Conservation (phyloP, 2,113 vertebrate genomes). For the Peromyscus californicus region DNA sequence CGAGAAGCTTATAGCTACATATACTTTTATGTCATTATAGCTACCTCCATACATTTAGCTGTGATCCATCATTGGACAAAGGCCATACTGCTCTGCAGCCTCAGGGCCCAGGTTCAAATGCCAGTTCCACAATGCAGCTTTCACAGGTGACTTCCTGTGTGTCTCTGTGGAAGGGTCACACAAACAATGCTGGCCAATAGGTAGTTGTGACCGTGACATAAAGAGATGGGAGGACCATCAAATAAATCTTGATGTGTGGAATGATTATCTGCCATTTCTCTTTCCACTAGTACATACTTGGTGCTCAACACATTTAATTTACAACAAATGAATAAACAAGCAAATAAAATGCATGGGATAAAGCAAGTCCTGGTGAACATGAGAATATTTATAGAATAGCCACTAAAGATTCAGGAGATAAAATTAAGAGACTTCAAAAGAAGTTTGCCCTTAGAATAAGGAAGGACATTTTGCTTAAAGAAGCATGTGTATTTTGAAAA, state of each 20-base stretch:
- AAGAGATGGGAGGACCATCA: background rate
- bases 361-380: background rate
- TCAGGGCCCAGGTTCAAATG: background rate
- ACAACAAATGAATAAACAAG: background rate
- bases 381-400: background rate
- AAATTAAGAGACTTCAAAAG: background rate
- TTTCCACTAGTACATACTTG: background rate
- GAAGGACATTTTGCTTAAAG: background rate
- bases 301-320: background rate
- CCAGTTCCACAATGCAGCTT: background rate
- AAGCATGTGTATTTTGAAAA: background rate
- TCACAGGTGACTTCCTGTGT: background rate
- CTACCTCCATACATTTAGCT: background rate
- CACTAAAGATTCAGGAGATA: background rate
- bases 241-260: background rate
- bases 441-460: background rate
- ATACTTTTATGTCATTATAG: background rate
- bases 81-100: background rate
- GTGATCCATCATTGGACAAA: background rate
- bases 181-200: background rate
- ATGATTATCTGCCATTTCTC: background rate
- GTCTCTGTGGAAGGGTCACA: background rate
- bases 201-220: background rate
- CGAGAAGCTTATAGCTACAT: too few species aligned
- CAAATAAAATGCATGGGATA: background rate